Evolutionary conservation across 2,113 vertebrate species (phyloP), one percentile per base, ranked within the genome.

Genomic region (Nothocercus nigrocapillus): DNA sequence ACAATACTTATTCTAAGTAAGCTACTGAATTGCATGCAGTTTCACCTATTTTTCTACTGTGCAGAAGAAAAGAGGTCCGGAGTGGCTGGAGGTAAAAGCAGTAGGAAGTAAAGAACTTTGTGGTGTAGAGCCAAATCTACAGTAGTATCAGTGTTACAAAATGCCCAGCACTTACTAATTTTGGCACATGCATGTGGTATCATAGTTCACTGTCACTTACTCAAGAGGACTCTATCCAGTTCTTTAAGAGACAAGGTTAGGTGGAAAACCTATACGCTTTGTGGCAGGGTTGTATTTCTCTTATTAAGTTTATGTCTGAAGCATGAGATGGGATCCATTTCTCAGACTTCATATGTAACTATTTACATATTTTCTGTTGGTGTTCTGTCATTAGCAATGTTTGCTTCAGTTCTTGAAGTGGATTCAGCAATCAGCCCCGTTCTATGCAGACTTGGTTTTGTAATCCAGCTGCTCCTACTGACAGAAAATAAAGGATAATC

Each of bases 141-240:
- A 42, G 17, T 4, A 58, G 9, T 1, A 19, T 34, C 1, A 54
- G 20, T 51, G 24, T 85, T 85, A 38, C 30, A 73, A 7, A 10
- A 32, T 73, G 11, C 25, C 80, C 18, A 38, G 16, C 14, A 17
- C 18, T 44, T 56, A 16, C 28, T 64, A 5, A 5, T 80, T 69
- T 56, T 75, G 34, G 4, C 72, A 51, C 10, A 30, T 56, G 3
- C 49, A 6, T 0, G 0, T 54, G 40, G 7, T 40, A 20, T 86
- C 4, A 3, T 44, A 45, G n/a, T 18, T 74, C 3, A 13, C 72
- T 42, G 21, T 5, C 5, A 21, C 47, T 68, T 86, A 14, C 78
- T 34, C 18, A 62, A 38, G 34, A 73, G 30, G 58, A n/a, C 6
- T 42, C 6, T 56, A 17, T 30, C 53, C 7, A 53, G 51, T 16